A percentile compares a stretch with the other conserved stretches of the same genome.
These are phyloP conservation scores for Megalurothrips usitatus DNA, from an alignment of 2,888 invertebrate species.

Conservation along the genomic window DNA sequence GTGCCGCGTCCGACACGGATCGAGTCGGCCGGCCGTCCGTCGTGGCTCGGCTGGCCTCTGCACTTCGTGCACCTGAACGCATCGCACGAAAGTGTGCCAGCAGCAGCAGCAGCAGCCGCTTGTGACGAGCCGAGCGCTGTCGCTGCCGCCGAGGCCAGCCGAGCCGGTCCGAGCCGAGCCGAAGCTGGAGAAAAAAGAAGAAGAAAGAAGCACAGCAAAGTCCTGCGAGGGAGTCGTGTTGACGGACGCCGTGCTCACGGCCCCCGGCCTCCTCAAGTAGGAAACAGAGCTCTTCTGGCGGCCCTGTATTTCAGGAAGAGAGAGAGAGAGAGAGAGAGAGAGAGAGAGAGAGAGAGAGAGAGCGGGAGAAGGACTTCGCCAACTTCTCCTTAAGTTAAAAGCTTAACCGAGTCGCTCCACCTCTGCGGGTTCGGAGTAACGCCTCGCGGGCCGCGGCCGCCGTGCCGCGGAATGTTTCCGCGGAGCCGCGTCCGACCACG, in stretches of 20 bases:
- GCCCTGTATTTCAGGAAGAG: background rate
- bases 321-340: too few species aligned
- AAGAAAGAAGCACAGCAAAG: too few species aligned
- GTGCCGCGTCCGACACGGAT: too few species aligned
- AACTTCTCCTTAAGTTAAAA: too few species aligned
- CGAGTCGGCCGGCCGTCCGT: too few species aligned
- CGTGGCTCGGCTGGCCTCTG: too few species aligned
- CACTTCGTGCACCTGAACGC: constrained; percentile 1
- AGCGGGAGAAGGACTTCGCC: background rate
- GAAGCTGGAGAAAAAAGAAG: too few species aligned
- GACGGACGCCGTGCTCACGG: background rate
- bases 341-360: background rate
- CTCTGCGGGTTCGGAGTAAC: background rate
- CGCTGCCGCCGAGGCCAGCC: background rate
- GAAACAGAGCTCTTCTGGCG: background rate
- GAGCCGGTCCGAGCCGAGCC: background rate
- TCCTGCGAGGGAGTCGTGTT: background rate
- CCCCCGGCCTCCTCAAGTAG: background rate
- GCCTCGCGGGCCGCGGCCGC: background rate
- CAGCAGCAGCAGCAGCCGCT: too few species aligned
- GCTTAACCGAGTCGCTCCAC: too few species aligned
- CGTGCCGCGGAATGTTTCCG: background rate
- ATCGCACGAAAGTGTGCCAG: background rate
- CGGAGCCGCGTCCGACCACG: too few species aligned
- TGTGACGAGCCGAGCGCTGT: too few species aligned